Base-by-base conservation (phyloP, 1,140 invertebrate species). In the Brachionus calyciflorus region DNA sequence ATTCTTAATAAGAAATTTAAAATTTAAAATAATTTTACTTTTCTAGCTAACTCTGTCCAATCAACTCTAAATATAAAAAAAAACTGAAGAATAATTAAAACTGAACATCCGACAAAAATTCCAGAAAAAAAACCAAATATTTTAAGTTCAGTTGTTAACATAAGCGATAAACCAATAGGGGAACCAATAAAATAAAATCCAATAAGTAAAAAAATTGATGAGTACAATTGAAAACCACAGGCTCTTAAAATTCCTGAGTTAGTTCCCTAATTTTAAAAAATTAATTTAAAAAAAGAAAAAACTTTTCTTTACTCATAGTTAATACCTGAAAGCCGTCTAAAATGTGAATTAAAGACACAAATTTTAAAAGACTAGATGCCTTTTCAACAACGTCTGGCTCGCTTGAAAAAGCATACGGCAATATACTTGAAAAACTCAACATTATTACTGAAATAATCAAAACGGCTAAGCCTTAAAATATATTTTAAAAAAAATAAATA, bases 271-370 rank as follows among this genome's bases (percentile, higher is more conserved):
- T 53, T 6, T 6, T 60, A 3, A 30, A 33, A 12, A 28, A 12
- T 55, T 12, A 6, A 17, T 30, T 40, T 53, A 26, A 40, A 5
- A 30, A 30, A 37, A 24, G 24, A 28, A 41, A 69, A 48, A 12
- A 19, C 2, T 24, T 44, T 3, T n/a, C 12, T 49, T 70, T 17
- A 21, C n/a, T 9, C 3, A 48, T 24, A 48, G 17, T 19, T 49
- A 40, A 40, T 24, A 73, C 69, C 33, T 73, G 69, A 73, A 73
- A 73, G 1, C 69, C 69, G 40, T 73, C 69, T 17, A 73, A 19
- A 9, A 73, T 49, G 14, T 73, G 69, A 37, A 73, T 19, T 30
- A 55, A 37, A 26, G 30, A 21, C 4, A 51, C 21, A 40, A 73
- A 53, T 73, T 51, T 73, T 33, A 73, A 41, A 3, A 73, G 17